phyloP scores from a whole-genome alignment of 2,888 invertebrate genomes.

The Noctua comes region DNA sequence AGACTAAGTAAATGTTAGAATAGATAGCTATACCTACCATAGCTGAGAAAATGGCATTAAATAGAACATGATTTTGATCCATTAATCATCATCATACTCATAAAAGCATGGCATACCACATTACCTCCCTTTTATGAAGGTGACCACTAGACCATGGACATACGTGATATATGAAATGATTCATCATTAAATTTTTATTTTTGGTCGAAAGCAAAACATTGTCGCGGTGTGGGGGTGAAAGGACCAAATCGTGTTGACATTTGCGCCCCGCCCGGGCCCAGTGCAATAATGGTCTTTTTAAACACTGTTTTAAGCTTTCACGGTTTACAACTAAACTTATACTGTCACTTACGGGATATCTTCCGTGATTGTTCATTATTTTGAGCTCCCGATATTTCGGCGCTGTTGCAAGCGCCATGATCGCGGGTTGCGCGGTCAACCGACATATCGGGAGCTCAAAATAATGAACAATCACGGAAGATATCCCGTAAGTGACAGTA shows the following conservation, averaged over 20 bases:
- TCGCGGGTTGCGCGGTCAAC: too few species aligned
- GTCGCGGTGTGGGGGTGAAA: conserved; percentile 21
- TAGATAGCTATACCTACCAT: conserved; percentile 51
- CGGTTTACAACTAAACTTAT: too few species aligned
- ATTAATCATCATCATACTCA: conserved; percentile 63
- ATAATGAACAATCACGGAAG: too few species aligned
- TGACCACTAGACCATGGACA: conserved; percentile 43
- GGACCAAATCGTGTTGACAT: conserved; percentile 41
- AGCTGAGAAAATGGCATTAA: conserved; percentile 63
- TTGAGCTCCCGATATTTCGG: too few species aligned
- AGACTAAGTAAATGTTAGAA: conserved; percentile 62
- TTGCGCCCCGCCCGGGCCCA: conserved; percentile 3
- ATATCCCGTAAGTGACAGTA: too few species aligned
- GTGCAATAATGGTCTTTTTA: conserved; percentile 25
- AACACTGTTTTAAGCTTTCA: too few species aligned
- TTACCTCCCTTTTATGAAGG: conserved; percentile 51
- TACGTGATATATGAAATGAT: conserved; percentile 46
- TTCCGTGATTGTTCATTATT: too few species aligned
- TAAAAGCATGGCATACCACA: conserved; percentile 57
- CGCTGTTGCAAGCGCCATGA: too few species aligned
- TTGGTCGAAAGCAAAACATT: conserved; percentile 58
- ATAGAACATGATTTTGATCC: conserved; percentile 63
- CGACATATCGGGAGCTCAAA: too few species aligned
- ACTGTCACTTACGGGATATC: too few species aligned
- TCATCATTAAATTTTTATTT: conserved; percentile 60